These are phyloP conservation scores for Falco berigora DNA, from an alignment of 2,797 vertebrate genomes.

Conservation along the genomic window DNA sequence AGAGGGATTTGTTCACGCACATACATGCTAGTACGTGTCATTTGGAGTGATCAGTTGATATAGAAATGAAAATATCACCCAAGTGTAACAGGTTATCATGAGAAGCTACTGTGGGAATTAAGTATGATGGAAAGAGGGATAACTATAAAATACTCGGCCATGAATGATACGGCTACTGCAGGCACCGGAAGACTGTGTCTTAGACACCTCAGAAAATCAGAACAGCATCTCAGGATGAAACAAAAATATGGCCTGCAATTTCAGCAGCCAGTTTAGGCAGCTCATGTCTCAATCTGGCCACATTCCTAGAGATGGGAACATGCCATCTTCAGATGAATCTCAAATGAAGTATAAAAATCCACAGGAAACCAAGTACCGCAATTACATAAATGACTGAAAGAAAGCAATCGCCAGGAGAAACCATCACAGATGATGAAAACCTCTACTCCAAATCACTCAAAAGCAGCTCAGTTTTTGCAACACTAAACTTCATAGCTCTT, in stretches of 20 bases:
- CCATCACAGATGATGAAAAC: not conserved
- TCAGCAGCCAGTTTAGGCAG: not conserved
- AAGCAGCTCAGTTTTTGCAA: not conserved
- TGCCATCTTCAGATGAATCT: slow-evolving; percentile 15
- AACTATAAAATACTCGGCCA: not conserved
- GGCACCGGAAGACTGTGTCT: not conserved
- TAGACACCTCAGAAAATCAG: not conserved
- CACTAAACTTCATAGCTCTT: not conserved
- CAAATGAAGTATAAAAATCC: slow-evolving; percentile 32
- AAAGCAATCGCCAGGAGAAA: slow-evolving; percentile 1
- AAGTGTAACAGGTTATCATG: not conserved
- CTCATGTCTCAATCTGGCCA: not conserved
- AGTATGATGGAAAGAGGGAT: not conserved
- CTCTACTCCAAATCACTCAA: not conserved
- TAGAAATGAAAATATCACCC: not conserved
- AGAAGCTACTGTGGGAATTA: not conserved
- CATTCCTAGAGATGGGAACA: slow-evolving; percentile 21
- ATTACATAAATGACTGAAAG: not conserved
- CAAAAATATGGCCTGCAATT: not conserved
- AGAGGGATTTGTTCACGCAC: not conserved
- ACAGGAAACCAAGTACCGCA: not conserved
- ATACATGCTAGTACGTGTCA: not conserved
- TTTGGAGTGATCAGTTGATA: not conserved
- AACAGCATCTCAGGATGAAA: not conserved
- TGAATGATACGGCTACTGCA: not conserved